Base-by-base conservation (phyloP, 2,113 vertebrate genomes). In the Sceloporus tristichus region DNA sequence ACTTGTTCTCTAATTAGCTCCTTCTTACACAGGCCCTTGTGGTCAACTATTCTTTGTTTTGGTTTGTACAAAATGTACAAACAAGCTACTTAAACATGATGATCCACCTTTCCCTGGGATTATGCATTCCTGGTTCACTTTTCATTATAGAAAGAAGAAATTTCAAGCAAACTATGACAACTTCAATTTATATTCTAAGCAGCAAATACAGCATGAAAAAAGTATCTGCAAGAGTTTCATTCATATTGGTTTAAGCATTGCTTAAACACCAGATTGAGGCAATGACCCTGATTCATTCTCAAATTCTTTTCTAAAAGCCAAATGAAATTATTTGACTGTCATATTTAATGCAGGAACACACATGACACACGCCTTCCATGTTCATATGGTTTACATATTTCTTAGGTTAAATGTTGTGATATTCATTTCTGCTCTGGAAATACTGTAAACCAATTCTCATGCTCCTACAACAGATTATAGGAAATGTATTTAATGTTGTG, bases 71-170 rank as follows among this genome's bases (percentile, higher is more conserved):
- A 62, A 91, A 79, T 38, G 82, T 0, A 87, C 23, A 70, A 76
- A 80, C 3, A 84, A 10, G 4, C 40, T 78, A 48, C 16, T 79
- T 91, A 80, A 34, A 90, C 71, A 66, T 19, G 86, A 80, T 27
- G 34, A 54, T n/a, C 21, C 86, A 5, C 14, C 1, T 42, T 88
- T 79, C 81, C 82, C 0, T 13, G 0, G 73, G 78, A 79, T 54
- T 76, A 6, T 65, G 40, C 85, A 65, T 1, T 54, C 8, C 4
- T 75, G 27, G 40, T 75, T 40, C 82, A 85, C 42, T 84, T 23
- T 88, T 82, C 2, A 14, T 11, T 80, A 81, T 1, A 89, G 75
- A 81, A 91, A 73, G 0, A 54, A 19, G 82, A 82, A 40, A 76
- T 29, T 16, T 74, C 77, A 62, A 84, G 84, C 13, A 74, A 74